A percentile compares a stretch with the other conserved stretches of the same genome.
Evolutionary conservation across 2,797 vertebrate genomes (phyloP).

Genomic region (Myotis vivesi): DNA sequence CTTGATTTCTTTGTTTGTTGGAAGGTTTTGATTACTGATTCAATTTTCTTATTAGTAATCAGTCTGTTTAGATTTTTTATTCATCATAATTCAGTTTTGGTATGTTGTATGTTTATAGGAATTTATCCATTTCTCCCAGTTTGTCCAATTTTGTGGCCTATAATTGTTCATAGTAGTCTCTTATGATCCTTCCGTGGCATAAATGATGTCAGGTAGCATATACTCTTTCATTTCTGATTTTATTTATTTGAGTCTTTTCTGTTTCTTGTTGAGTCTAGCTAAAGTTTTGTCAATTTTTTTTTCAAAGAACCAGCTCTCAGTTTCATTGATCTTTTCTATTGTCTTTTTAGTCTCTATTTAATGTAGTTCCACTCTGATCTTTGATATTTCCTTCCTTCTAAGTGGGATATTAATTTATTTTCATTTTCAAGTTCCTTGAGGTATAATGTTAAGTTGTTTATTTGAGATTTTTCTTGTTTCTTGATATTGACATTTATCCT

Average conservation of each 20-base stretch:
- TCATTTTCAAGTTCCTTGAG: neutral
- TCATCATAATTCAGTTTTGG: neutral
- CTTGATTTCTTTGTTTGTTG: neutral
- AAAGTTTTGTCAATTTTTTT: neutral
- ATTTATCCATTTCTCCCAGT: neutral
- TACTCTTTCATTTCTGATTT: neutral
- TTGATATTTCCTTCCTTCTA: neutral
- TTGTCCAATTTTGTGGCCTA: neutral
- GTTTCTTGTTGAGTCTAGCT: neutral
- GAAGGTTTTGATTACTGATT: neutral
- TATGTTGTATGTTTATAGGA: neutral
- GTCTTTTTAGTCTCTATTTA: neutral
- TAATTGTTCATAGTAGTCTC: neutral
- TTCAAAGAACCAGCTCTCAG: neutral
- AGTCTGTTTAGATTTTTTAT: neutral
- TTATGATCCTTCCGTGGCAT: neutral
- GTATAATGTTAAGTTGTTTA: neutral
- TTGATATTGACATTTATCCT: neutral
- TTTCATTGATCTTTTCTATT: neutral
- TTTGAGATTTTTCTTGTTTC: neutral
- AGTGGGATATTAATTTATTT: neutral
- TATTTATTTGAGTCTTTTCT: neutral
- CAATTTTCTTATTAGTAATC: neutral
- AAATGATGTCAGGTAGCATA: neutral
- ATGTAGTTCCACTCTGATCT: neutral